Evolutionary conservation across 2,888 invertebrate genomes (phyloP).

Genomic region (Petrolisthes cinctipes): DNA sequence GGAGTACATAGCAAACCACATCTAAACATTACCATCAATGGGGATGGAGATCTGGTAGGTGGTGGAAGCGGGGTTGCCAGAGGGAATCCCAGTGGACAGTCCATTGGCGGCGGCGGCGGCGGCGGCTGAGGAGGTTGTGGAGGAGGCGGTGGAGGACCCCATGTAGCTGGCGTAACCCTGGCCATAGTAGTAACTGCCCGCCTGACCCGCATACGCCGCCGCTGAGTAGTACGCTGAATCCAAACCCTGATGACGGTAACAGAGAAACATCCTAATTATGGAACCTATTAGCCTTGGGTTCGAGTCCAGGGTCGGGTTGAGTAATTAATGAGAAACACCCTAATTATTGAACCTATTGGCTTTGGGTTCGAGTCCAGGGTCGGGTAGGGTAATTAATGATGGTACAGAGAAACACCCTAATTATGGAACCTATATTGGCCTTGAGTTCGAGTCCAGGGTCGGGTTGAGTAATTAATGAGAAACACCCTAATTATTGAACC

Average conservation of each 20-base stretch:
- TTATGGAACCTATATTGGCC: no score
- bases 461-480: no score
- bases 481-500: no score
- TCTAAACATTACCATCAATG: slow-evolving; percentile 25
- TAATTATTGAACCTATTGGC: no score
- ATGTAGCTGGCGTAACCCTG: slow-evolving; percentile 62
- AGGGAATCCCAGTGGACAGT: slow-evolving; percentile 47
- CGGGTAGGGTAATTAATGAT: no score
- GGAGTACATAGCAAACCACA: no score
- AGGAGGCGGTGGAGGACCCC: slow-evolving; percentile 48
- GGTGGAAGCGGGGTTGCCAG: slow-evolving; percentile 52
- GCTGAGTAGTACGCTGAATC: slow-evolving; percentile 60
- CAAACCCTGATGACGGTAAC: slow-evolving; percentile 45
- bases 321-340: no score
- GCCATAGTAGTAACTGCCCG: slow-evolving; percentile 62
- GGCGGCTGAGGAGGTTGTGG: slow-evolving; percentile 44
- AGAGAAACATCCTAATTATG: not conserved
- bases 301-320: no score
- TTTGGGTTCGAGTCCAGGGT: no score
- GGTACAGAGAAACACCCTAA: no score
- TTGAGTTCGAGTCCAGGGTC: no score
- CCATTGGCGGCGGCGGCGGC: slow-evolving; percentile 53
- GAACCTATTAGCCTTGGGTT: no score
- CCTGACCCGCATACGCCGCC: slow-evolving; percentile 54
- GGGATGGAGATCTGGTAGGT: slow-evolving; percentile 62